phyloP scores from a whole-genome alignment of 2,113 vertebrate species.

The Acanthisitta chloris region DNA sequence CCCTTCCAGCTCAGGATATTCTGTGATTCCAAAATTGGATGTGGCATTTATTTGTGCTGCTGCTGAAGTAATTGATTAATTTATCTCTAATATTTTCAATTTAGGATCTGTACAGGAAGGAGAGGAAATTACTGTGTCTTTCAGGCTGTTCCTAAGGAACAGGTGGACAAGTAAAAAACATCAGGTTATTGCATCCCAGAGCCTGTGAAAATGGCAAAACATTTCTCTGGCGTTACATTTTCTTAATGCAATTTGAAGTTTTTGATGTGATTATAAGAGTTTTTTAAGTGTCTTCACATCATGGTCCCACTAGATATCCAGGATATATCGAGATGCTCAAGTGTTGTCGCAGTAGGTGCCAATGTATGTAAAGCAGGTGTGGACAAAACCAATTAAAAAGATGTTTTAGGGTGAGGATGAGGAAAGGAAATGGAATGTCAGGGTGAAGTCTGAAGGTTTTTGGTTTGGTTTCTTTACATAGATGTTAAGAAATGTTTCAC shows the following conservation, averaged over 20 bases:
- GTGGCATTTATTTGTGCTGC: too few relatives aligned
- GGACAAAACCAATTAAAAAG: not conserved
- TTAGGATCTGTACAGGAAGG: not conserved
- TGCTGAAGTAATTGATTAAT: too few relatives aligned
- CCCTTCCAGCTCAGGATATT: too few relatives aligned
- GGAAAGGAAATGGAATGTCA: not conserved
- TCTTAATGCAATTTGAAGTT: not conserved
- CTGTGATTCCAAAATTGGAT: too few relatives aligned
- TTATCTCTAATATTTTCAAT: not conserved
- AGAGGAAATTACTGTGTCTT: not conserved
- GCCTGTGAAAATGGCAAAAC: not conserved
- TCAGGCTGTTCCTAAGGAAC: not conserved
- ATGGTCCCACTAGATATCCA: not conserved
- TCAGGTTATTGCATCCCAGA: not conserved
- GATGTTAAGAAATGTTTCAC: not conserved
- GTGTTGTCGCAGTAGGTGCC: not conserved
- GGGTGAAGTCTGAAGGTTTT: not conserved
- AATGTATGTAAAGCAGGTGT: not conserved
- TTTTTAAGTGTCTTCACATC: not conserved
- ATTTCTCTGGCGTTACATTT: too few relatives aligned
- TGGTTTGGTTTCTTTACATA: accelerated
- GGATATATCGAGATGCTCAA: not conserved
- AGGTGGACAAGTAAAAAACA: not conserved
- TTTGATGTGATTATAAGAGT: not conserved
- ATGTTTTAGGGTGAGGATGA: not conserved